Base-by-base conservation (phyloP, 2,113 vertebrate species). In the Nicator chloris region DNA sequence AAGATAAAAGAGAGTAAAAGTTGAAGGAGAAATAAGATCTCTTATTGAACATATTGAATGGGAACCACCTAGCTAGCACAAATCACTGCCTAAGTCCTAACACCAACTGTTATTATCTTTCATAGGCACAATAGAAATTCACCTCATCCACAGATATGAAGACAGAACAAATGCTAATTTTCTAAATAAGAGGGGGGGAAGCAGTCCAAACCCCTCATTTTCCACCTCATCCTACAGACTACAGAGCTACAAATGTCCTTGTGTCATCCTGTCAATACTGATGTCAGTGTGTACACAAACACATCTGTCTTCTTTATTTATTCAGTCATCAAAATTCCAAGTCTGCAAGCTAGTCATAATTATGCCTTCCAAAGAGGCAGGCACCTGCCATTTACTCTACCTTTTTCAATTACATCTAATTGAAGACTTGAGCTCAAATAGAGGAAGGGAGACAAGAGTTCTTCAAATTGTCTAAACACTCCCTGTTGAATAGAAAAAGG, bases 381-480 rank as follows among this genome's bases (percentile, higher is more conserved):
- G 59, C 91, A 94, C 92, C 92, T 97, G 94, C 90, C 93, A 90
- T 93, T 95, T 93, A 93, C 86, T 95, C 69, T 93, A 81, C 68
- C 71, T 88, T 94, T 93, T 94, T 78, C 85, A 95, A 93, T 97
- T 94, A 96, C 76, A 80, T 71, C 76, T 96, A 94, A 94, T 92
- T 96, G 90, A 96, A 94, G 85, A 81, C 76, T 93, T 88, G 71
- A 96, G 76, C 44, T 93, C 56, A 90, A 88, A 88, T 19, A 90
- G 82, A 92, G 93, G 93, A 94, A 96, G 88, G n/a, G 64, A 96
- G 87, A 97, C 92, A 97, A 95, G 93, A 82, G 93, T 93, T 95
- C 90, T 94, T 95, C 71, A 97, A 80, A 93, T 35, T 63, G 85
- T 91, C 93, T 95, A 93, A 97, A 95, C 78, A 82, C 54, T 77